Conservation (phyloP, 2,888 invertebrate genomes). For the Seladonia tumulorum region DNA sequence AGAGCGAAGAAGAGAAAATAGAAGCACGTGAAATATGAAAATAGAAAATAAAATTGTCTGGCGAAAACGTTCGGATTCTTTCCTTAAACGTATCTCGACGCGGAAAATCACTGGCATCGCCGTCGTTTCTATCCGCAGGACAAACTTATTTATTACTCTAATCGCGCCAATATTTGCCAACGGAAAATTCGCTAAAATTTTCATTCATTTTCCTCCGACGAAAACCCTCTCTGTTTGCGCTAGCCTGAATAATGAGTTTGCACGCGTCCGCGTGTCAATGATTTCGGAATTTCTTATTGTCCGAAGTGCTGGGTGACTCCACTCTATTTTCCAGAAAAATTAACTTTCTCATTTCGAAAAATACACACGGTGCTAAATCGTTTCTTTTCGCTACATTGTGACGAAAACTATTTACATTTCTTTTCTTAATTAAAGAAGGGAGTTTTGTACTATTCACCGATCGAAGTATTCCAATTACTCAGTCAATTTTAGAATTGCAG, state of each 20-base stretch:
- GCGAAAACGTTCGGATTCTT: background rate
- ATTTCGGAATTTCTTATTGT: background rate
- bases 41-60: constrained; percentile 21
- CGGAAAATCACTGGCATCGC: background rate
- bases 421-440: no score
- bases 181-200: background rate
- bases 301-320: background rate
- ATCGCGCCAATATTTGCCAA: background rate
- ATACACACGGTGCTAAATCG: background rate
- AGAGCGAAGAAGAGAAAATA: constrained; percentile 15
- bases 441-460: no score
- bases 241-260: background rate
- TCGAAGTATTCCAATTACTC: no score
- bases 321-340: background rate
- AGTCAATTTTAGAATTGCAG: no score
- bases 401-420: background rate
- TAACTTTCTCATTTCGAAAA: background rate
- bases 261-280: background rate
- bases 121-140: background rate
- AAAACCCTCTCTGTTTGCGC: background rate
- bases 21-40: constrained; percentile 27
- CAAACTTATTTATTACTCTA: constrained; percentile 3
- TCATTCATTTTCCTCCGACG: background rate
- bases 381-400: background rate
- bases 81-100: background rate